Percentiles rank a stretch among this genome's conserved stretches.
Evolutionary conservation across 2,797 vertebrate genomes (phyloP).

Genomic region (Muscicapa comitata): DNA sequence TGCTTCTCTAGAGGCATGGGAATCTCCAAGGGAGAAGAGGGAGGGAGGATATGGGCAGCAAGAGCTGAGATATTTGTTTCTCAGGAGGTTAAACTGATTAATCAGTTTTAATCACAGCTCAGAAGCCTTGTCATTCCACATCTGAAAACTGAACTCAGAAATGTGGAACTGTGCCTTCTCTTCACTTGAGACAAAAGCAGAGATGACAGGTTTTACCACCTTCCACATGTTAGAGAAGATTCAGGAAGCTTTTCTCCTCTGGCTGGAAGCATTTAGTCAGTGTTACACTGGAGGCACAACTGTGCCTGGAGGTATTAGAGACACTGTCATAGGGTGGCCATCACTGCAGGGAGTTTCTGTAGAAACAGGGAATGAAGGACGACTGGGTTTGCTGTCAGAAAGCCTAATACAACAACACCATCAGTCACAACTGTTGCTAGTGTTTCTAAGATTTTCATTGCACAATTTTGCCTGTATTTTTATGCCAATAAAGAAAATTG

Average conservation of each 20-base stretch:
- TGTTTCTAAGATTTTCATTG: not conserved
- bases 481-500: not conserved
- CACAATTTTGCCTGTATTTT: not conserved
- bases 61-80: not conserved
- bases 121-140: not conserved
- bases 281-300: not conserved
- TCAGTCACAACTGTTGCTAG: not conserved
- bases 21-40: not conserved
- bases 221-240: not conserved
- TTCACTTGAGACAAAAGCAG: not conserved
- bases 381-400: not conserved
- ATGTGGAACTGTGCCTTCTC: not conserved
- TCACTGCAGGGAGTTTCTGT: not conserved
- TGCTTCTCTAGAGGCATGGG: not conserved
- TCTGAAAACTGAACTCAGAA: not conserved
- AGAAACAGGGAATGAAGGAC: fast-evolving
- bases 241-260: not conserved
- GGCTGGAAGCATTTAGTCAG: not conserved
- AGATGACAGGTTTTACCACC: not conserved
- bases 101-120: not conserved
- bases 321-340: not conserved
- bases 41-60: not conserved
- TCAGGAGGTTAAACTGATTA: not conserved
- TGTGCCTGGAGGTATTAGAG: not conserved
- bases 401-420: not conserved